Conservation (phyloP, 2,797 vertebrate species). For the Astyanax mexicanus region DNA sequence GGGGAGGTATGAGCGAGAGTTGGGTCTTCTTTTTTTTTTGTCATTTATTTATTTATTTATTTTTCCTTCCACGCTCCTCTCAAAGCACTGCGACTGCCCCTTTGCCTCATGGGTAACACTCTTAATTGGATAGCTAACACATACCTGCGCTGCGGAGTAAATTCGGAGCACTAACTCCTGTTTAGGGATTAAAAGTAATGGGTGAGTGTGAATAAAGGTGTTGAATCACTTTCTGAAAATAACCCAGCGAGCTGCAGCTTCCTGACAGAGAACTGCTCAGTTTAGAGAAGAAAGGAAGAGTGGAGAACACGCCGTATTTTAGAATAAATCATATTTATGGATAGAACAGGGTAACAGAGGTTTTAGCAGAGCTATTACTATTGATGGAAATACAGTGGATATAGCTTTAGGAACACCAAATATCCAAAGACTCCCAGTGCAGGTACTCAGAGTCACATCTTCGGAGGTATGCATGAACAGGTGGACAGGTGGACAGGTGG, state of each 20-base stretch:
- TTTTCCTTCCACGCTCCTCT: background rate
- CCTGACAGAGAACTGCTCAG: background rate
- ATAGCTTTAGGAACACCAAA: no score
- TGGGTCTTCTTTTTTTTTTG: no score
- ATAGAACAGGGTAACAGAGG: no score
- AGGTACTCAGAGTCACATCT: no score
- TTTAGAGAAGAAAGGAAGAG: background rate
- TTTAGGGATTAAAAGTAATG: background rate
- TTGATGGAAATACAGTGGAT: no score
- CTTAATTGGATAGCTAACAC: constrained; percentile 39
- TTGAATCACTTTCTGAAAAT: background rate
- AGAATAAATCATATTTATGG: no score
- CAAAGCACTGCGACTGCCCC: background rate
- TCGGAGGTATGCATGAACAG: no score
- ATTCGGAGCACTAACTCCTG: background rate
- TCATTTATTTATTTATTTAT: no score
- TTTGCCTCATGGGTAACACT: constrained; percentile 23
- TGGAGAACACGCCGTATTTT: no score
- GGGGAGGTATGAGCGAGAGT: background rate
- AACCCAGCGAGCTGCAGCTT: background rate
- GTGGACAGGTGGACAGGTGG: no score
- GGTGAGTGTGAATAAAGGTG: constrained; percentile 1
- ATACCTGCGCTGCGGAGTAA: constrained; percentile 23
- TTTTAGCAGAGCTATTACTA: no score
- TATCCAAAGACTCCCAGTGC: no score